These are phyloP conservation scores for Mycetomoellerius zeteki DNA, from an alignment of 1,140 invertebrate species.

Conservation along the genomic window DNA sequence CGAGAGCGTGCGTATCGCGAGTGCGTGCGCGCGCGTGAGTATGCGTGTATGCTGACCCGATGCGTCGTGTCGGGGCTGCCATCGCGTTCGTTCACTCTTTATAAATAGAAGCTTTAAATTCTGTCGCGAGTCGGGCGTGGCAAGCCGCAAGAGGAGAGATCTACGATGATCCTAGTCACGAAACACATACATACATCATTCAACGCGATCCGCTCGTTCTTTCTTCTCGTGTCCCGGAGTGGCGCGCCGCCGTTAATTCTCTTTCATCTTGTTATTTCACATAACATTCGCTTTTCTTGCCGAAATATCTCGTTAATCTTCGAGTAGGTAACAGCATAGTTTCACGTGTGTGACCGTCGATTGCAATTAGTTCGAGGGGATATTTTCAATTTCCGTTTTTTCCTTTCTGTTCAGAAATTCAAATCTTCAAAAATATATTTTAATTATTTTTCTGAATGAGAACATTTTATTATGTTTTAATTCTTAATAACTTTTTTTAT, in stretches of 20 bases:
- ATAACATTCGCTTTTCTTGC: slow-evolving; percentile 26
- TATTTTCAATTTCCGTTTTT: neutral
- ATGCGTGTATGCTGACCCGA: slow-evolving; percentile 51
- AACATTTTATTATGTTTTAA: neutral
- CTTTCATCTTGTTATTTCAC: slow-evolving; percentile 55
- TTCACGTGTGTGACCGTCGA: neutral
- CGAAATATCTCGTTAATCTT: slow-evolving; percentile 1
- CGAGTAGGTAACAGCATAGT: neutral
- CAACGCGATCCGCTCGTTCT: slow-evolving; percentile 65
- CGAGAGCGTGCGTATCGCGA: slow-evolving; percentile 5
- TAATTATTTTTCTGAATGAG: slow-evolving; percentile 3
- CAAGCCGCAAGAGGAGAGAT: slow-evolving; percentile 62
- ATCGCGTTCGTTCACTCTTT: slow-evolving; percentile 82
- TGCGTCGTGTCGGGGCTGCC: slow-evolving; percentile 63
- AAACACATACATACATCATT: slow-evolving; percentile 70
- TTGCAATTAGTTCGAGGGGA: neutral
- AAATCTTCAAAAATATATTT: neutral
- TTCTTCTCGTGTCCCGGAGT: neutral
- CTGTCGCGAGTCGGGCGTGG: slow-evolving; percentile 77
- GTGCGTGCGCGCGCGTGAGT: neutral
- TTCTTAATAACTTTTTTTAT: neutral
- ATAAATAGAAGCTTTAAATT: slow-evolving; percentile 82
- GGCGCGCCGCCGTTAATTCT: slow-evolving; percentile 7
- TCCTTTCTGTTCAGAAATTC: neutral
- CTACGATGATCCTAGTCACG: slow-evolving; percentile 68